Evolutionary conservation across 2,888 invertebrate genomes (phyloP), one percentile per base, ranked within the genome.

Genomic region (Copidosoma aretas): DNA sequence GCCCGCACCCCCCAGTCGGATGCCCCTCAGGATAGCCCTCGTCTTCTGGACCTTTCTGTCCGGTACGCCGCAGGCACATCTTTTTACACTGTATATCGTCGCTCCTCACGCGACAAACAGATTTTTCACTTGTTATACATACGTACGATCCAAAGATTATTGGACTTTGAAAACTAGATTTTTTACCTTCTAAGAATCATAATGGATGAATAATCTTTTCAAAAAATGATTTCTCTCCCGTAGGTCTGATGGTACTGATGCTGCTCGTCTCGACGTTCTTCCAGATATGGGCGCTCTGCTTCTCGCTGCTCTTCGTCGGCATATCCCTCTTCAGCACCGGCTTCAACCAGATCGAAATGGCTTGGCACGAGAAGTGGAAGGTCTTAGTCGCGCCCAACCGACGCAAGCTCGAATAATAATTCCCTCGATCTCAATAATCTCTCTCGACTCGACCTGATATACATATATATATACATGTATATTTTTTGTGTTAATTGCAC

Each of bases 41-140:
- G 74, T 88, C 25, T 90, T 91, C 78, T 92, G 92, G 92, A 89
- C 89, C 17, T 32, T 86, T 10, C 79, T 91, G 69, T 81, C 78
- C 64, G 79, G 80, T 78, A 65, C 41, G 41, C 8, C n/a, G n/a
- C n/a, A n/a, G 8, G 32, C 8, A 32, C 8, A 32, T 8, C 3
- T 32, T 5, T 32, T 32, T 32, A 32, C 8, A 32, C 8, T 32
- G 8, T 32, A 32, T n/a, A n/a, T n/a, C n/a, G n/a, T n/a, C n/a
- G n/a, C n/a, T n/a, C n/a, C n/a, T n/a, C n/a, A n/a, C n/a, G n/a
- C n/a, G n/a, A n/a, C n/a, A n/a, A n/a, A n/a, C n/a, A n/a, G n/a
- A n/a, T n/a, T n/a, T n/a, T n/a, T n/a, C n/a, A n/a, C n/a, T n/a
- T n/a, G n/a, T n/a, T n/a, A n/a, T n/a, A n/a, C n/a, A n/a, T n/a